Evolutionary conservation across 2,113 vertebrate genomes (phyloP).

Genomic region (Ellobius talpinus): DNA sequence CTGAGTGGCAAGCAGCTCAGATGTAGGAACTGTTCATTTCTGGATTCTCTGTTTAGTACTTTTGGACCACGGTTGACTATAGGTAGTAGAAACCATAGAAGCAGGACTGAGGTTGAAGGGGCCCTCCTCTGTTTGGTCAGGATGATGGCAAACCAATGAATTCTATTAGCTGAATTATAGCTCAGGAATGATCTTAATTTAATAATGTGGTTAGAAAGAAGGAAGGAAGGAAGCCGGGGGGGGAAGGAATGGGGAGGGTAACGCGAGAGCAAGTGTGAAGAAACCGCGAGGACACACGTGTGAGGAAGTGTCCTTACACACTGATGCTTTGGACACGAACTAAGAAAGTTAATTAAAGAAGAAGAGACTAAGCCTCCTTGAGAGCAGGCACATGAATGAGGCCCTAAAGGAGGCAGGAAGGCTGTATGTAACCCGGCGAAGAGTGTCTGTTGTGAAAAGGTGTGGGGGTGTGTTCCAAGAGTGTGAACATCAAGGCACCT

Average conservation of each 20-base stretch:
- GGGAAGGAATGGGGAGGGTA: too few relatives aligned
- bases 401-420: background rate
- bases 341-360: background rate
- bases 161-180: background rate
- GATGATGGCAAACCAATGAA: background rate
- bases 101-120: background rate
- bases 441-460: background rate
- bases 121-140: background rate
- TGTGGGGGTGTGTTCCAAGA: background rate
- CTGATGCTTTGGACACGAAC: background rate
- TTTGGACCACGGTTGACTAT: background rate
- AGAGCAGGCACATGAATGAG: background rate
- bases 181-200: background rate
- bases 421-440: too few relatives aligned
- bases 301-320: too few relatives aligned
- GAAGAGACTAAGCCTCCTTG: background rate
- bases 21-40: background rate
- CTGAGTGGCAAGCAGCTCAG: background rate
- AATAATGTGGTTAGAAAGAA: background rate
- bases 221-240: background rate
- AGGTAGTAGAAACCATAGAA: background rate
- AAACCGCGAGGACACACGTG: background rate
- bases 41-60: background rate
- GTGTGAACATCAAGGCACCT: background rate
- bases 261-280: accelerated